Base-by-base conservation (phyloP, 2,888 invertebrate species). In the Drosophila paranaensis region DNA sequence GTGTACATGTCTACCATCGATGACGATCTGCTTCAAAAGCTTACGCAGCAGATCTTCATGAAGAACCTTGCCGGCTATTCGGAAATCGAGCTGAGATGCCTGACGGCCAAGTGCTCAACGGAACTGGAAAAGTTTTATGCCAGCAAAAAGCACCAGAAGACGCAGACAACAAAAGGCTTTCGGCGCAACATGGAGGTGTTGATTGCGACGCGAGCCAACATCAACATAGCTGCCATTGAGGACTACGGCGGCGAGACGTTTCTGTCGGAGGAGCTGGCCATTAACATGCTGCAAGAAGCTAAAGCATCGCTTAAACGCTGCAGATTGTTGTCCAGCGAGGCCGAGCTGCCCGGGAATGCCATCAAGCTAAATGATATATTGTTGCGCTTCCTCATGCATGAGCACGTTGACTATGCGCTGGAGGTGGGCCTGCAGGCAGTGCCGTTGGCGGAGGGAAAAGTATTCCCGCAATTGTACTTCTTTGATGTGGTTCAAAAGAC, bases 211-310 rank as follows among this genome's bases (percentile, higher is more conserved):
- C 95, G 97, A 62, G 96, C 98, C 0, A 98, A 98, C 91, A 97
- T 98, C 68, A 98, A 98, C 91, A 97, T 98, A 74, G 98, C 97
- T 0, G 97, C 97, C 91, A 97, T 98, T 50, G 99, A 99, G 92
- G 97, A 98, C 93, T 98, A 98, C 90, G 98, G 98, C 3, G 99
- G 98, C 0, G 99, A 99, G 93, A 99, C 98, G 0, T 98, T 99
- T 91, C 94, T 99, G 0, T 98, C 98, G 1, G 98, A 99, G 92
- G 97, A 98, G 91, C 94, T 99, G 4, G 98, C 98, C 0, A 97
- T 98, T 77, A 97, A 95, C 86, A 95, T 99, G 90, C 93, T 99
- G 45, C 97, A 97, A 91, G 97, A 98, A 90, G 96, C 97, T 1
- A 97, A 97, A 92, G 95, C 96, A 42, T 98, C 98, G 0, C 97